Base-by-base conservation (phyloP, 1,140 invertebrate species). In the Zaprionus ornatus region DNA sequence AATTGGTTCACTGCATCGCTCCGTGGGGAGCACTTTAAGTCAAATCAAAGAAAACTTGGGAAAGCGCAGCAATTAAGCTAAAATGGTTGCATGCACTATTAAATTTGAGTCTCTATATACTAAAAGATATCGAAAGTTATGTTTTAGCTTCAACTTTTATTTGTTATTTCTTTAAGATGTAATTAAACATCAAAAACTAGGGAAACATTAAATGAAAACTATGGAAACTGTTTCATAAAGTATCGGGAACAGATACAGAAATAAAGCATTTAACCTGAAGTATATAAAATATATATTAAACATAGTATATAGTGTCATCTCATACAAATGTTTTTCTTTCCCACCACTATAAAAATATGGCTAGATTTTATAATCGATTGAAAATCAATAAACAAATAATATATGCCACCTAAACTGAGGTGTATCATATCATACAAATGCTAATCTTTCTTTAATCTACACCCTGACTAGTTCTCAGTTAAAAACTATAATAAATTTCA, bases 21-120 rank as follows among this genome's bases (percentile, higher is more conserved):
- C 50, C 50, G 13, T 56, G 40, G 68, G 72, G 66, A 82, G 56
- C 74, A 85, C 74, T 85, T 57, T 60, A 61, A 74, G 72, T 66
- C 75, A 57, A 77, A 79, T 70, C 59, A 74, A 54, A 52, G 32
- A n/a, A 42, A 57, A 73, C 13, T 23, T 15, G 17, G 6, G 40
- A 19, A 52, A 70, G 23, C 35, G 29, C 25, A 29, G 48, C 32
- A 56, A 59, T 72, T 80, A 57, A 65, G 55, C 40, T 32, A 55
- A 69, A 65, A 65, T 64, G 54, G 60, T 40, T 64, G 29, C 37
- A 32, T 57, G 59, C 42, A 40, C 59, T 56, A 74, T 64, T 7
- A 54, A 54, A 17, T 19, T 19, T 59, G 3, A 70, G 15, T 48
- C 15, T 9, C 52, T 5, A 55, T 40, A 27, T 15, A 17, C 21